These are phyloP conservation scores for Macquaria australasica DNA, from an alignment of 2,113 vertebrate genomes.

Conservation along the genomic window DNA sequence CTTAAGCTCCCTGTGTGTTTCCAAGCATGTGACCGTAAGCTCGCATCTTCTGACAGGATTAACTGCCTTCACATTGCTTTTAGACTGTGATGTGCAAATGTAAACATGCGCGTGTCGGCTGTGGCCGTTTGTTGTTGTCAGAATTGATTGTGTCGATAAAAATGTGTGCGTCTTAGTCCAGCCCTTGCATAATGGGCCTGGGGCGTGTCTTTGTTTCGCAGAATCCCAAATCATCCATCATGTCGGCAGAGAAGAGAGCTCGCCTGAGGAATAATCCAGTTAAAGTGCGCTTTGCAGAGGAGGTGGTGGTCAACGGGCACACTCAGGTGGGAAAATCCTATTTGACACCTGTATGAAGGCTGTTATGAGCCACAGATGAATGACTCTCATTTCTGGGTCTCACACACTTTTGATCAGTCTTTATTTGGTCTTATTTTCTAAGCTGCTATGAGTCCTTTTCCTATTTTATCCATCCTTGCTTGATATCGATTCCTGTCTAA, in stretches of 20 bases:
- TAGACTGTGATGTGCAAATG: not conserved
- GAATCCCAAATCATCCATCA: constrained; percentile 97
- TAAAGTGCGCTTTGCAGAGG: constrained; percentile 97
- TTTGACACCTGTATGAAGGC: not conserved
- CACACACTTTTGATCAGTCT: not conserved
- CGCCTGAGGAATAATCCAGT: constrained; percentile 95
- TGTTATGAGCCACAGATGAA: constrained; percentile 12
- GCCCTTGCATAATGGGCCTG: not conserved
- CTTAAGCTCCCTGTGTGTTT: constrained; percentile 41
- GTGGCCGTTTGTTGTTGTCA: not conserved
- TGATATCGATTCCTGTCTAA: constrained; percentile 28
- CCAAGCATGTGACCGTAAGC: constrained; percentile 48
- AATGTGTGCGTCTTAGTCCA: not conserved
- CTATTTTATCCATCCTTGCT: constrained; percentile 13
- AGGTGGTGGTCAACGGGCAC: constrained; percentile 95
- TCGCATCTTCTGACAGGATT: constrained; percentile 41
- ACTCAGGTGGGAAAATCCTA: constrained; percentile 88
- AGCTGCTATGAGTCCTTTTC: not conserved
- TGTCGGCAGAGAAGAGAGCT: constrained; percentile 96
- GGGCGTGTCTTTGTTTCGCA: constrained; percentile 73
- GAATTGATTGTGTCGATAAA: not conserved
- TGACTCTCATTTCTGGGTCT: not conserved
- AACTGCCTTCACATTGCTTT: constrained; percentile 1
- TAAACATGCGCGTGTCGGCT: not conserved
- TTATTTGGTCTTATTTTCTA: not conserved